Base-by-base conservation (phyloP, 2,113 vertebrate species). In the Aix galericulata region DNA sequence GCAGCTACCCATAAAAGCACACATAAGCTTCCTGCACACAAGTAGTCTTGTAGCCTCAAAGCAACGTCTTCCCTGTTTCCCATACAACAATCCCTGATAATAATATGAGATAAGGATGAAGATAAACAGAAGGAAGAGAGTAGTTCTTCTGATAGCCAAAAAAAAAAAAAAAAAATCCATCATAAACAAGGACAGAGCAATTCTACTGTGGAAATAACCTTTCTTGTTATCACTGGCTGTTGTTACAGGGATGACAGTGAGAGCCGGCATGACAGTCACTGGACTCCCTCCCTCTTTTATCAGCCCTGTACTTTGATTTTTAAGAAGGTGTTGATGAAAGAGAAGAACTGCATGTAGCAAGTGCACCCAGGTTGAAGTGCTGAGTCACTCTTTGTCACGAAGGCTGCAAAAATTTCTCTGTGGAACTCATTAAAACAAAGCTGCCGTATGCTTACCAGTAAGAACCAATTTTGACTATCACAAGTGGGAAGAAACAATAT, bases 21-120 rank as follows among this genome's bases (percentile, higher is more conserved):
- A 72, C 13, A 16, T 26, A 81, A 44, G 4, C 4, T 17, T 32
- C 31, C 56, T 68, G 34, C 60, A 78, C 22, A 82, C 48, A 7
- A 8, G 16, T 17, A 44, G 3, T 56, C 53, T 76, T 72, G 56
- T 15, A 56, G 38, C 5, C 38, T n/a, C 18, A 48, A 48, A 48
- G 21, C 46, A 48, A 22, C 46, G 13, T 67, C 23, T 56, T 27
- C 20, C 38, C 21, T 40, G 8, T 77, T 91, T 91, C 82, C 48
- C 86, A 58, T 56, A 53, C 38, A 92, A 78, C 26, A 86, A 48
- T n/a, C 52, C 34, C 32, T 31, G 13, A 13, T 58, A 67, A 74
- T 75, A 82, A 77, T 50, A 73, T 12, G 59, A 90, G 88, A 93
- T 82, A 89, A 95, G 74, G 82, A 48, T 13, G 18, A 86, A 91